A percentile compares a stretch with the other conserved stretches of the same genome.
Conservation (phyloP, 2,888 invertebrate genomes). For the Caenorhabditis wallacei region DNA sequence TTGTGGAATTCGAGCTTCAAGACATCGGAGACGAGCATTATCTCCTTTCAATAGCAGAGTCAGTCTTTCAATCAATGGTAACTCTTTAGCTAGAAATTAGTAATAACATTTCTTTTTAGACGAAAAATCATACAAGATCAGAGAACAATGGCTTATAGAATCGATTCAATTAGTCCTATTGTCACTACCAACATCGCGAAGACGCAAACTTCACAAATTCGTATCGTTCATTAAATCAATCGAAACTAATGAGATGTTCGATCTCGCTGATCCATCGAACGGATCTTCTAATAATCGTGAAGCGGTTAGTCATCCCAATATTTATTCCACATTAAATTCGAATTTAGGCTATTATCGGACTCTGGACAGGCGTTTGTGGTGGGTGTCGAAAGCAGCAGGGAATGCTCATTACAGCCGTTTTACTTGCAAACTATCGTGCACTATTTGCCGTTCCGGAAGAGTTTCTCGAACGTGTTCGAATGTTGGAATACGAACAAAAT, state of each 20-base stretch:
- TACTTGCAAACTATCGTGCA: slow-evolving; percentile 52
- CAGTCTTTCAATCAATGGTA: slow-evolving; percentile 37
- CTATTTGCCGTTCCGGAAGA: slow-evolving; percentile 44
- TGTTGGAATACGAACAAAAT: slow-evolving; percentile 22
- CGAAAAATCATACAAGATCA: slow-evolving; percentile 51
- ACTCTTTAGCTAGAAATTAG: background rate
- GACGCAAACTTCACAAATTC: slow-evolving; percentile 60
- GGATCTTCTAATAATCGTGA: slow-evolving; percentile 56
- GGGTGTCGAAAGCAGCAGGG: slow-evolving; percentile 36
- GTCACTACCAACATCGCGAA: slow-evolving; percentile 46
- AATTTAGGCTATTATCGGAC: slow-evolving; percentile 48
- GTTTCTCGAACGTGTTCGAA: slow-evolving; percentile 27
- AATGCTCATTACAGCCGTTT: slow-evolving; percentile 48
- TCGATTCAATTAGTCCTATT: slow-evolving; percentile 48
- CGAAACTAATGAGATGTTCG: slow-evolving; percentile 55
- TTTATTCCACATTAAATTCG: background rate
- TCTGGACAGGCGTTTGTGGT: slow-evolving; percentile 53
- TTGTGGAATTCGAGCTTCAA: slow-evolving; percentile 49
- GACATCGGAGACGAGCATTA: slow-evolving; percentile 39
- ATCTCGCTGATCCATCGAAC: slow-evolving; percentile 49
- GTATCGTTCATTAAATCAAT: slow-evolving; percentile 51
- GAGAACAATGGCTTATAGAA: slow-evolving; percentile 57
- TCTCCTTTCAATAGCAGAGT: slow-evolving; percentile 44
- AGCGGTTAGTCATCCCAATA: slow-evolving; percentile 16
- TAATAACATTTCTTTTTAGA: slow-evolving; percentile 30